phyloP scores from a whole-genome alignment of 2,888 invertebrate genomes.

The Rutpela maculata region DNA sequence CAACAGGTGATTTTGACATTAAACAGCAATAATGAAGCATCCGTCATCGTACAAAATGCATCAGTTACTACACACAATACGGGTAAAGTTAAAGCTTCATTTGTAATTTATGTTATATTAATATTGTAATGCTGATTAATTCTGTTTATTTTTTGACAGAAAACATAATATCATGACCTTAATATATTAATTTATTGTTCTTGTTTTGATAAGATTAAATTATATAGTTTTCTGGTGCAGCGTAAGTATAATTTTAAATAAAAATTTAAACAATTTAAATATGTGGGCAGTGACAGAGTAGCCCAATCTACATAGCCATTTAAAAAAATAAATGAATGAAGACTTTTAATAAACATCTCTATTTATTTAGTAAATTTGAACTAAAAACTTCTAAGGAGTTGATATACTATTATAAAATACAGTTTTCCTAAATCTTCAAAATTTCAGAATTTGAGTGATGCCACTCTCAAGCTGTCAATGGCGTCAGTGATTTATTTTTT shows the following conservation, averaged over 20 bases:
- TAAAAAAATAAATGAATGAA: no score
- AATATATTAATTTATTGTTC: constrained; percentile 31
- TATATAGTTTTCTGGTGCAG: constrained; percentile 11
- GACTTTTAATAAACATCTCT: no score
- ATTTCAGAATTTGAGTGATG: no score
- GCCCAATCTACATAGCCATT: neutral
- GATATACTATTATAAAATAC: no score
- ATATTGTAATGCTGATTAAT: constrained; percentile 16
- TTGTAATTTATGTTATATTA: constrained; percentile 34
- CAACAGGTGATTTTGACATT: constrained; percentile 69
- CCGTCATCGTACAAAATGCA: constrained; percentile 69
- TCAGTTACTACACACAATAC: constrained; percentile 60
- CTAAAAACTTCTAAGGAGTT: no score
- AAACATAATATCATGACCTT: constrained; percentile 30
- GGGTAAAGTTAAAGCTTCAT: constrained; percentile 49
- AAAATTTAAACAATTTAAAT: neutral
- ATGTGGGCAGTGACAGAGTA: neutral
- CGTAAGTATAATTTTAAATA: constrained; percentile 5
- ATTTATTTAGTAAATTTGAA: no score
- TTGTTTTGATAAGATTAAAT: constrained; percentile 35
- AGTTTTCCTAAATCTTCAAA: no score
- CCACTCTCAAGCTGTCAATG: no score
- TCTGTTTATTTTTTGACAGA: constrained; percentile 3
- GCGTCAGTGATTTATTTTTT: no score
- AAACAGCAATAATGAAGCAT: constrained; percentile 64